Percentiles rank a stretch among this genome's conserved stretches.
Evolutionary conservation across 2,888 invertebrate species (phyloP).

Genomic region (Xanthorhoe designata): DNA sequence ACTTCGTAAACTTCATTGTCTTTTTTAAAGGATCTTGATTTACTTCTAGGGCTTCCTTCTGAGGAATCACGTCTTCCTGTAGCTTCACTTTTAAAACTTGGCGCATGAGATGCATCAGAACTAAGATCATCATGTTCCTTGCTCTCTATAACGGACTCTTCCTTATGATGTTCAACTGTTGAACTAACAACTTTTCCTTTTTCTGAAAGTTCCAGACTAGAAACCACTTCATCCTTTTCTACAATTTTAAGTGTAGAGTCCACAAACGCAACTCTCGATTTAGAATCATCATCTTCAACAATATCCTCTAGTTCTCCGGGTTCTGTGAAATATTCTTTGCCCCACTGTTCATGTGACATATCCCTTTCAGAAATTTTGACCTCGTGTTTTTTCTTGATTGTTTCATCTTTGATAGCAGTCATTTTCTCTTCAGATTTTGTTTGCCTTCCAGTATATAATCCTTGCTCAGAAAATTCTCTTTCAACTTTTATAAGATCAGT

Average conservation of each 20-base stretch:
- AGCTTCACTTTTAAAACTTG: slow-evolving; percentile 77
- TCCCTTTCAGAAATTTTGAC: slow-evolving; percentile 83
- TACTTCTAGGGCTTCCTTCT: slow-evolving; percentile 76
- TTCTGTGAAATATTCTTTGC: slow-evolving; percentile 83
- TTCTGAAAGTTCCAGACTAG: slow-evolving; percentile 75
- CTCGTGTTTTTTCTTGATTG: slow-evolving; percentile 78
- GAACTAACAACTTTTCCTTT: slow-evolving; percentile 80
- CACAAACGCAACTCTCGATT: slow-evolving; percentile 73
- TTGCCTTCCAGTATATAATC: slow-evolving; percentile 76
- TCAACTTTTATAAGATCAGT: slow-evolving; percentile 74
- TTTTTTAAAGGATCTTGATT: slow-evolving; percentile 81
- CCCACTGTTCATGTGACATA: slow-evolving; percentile 82
- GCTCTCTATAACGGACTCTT: slow-evolving; percentile 79
- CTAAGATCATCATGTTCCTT: slow-evolving; percentile 81
- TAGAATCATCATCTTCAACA: slow-evolving; percentile 73
- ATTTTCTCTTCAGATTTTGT: slow-evolving; percentile 80
- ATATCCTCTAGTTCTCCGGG: slow-evolving; percentile 79
- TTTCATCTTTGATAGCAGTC: slow-evolving; percentile 81
- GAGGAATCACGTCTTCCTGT: slow-evolving; percentile 72
- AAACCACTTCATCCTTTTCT: slow-evolving; percentile 79
- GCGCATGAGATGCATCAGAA: slow-evolving; percentile 78
- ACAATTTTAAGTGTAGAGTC: slow-evolving; percentile 76
- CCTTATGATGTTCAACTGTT: slow-evolving; percentile 78
- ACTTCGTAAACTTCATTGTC: slow-evolving; percentile 82
- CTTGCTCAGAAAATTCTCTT: slow-evolving; percentile 77